A percentile compares a stretch with the other conserved stretches of the same genome.
phyloP scores from a whole-genome alignment of 2,113 vertebrate genomes.

The Ceratotherium simum region DNA sequence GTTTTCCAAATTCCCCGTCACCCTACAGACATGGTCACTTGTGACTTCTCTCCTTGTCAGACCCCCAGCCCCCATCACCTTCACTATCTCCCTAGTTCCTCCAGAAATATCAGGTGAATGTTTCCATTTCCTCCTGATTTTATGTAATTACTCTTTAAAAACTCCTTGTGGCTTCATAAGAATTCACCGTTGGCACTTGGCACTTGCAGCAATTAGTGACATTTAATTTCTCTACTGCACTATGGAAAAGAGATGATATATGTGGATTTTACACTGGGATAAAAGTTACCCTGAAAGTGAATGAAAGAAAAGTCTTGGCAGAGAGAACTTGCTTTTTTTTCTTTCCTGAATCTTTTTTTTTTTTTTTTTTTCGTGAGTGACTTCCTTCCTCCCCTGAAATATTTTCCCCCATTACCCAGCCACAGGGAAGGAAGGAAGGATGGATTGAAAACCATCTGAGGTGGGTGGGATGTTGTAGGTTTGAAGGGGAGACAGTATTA shows the following conservation, averaged over 20 bases:
- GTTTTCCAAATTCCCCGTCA: neutral
- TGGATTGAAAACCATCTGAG: slow-evolving; percentile 34
- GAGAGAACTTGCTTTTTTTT: slow-evolving; percentile 1
- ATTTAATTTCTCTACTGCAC: slow-evolving; percentile 80
- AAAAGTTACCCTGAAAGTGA: slow-evolving; percentile 74
- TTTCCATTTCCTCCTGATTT: slow-evolving; percentile 78
- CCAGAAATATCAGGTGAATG: slow-evolving; percentile 31
- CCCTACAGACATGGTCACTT: neutral
- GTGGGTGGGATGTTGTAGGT: neutral
- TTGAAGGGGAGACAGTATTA: neutral
- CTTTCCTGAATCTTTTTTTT: neutral
- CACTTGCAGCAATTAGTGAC: slow-evolving; percentile 77
- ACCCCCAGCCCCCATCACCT: neutral
- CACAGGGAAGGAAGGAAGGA: slow-evolving; percentile 27
- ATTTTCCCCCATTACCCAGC: neutral
- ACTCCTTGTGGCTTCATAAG: slow-evolving; percentile 76
- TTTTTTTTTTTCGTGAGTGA: neutral
- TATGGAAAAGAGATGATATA: slow-evolving; percentile 71
- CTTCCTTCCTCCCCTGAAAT: slow-evolving; percentile 54
- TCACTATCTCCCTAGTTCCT: slow-evolving; percentile 56
- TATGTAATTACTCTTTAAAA: slow-evolving; percentile 70
- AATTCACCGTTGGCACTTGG: slow-evolving; percentile 70
- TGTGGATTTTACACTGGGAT: slow-evolving; percentile 61
- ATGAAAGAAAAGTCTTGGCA: slow-evolving; percentile 64
- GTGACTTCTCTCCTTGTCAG: neutral